Conservation (phyloP, 1,140 invertebrate genomes). For the Bombus fervidus region DNA sequence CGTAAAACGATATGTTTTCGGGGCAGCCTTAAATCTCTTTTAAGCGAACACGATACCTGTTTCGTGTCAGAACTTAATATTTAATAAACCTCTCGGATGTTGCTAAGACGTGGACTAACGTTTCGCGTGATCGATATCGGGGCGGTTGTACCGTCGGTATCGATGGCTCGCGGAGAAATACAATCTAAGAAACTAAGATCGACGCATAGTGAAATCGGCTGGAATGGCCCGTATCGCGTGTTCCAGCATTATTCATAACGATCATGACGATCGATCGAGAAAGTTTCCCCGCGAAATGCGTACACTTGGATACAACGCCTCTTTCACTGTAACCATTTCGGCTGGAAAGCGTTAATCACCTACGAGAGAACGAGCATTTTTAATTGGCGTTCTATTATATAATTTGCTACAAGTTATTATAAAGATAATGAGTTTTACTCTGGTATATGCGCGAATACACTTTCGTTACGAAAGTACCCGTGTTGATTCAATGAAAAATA, state of each 20-base stretch:
- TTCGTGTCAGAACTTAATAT: conserved; percentile 52
- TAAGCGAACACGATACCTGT: conserved; percentile 50
- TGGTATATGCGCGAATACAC: background rate
- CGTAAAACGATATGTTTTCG: conserved; percentile 52
- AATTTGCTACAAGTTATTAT: background rate
- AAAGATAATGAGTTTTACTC: background rate
- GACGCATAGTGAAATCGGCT: conserved; percentile 42
- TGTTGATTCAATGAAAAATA: background rate
- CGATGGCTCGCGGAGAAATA: conserved; percentile 44
- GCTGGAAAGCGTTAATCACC: background rate
- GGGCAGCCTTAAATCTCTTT: conserved; percentile 31
- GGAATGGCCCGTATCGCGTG: conserved; percentile 41
- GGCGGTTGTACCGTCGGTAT: conserved; percentile 34
- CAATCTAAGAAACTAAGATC: conserved; percentile 43
- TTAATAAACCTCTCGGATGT: conserved; percentile 54
- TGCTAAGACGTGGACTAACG: conserved; percentile 39
- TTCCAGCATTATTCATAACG: conserved; percentile 17
- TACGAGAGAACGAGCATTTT: background rate
- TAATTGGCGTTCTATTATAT: background rate
- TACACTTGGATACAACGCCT: background rate
- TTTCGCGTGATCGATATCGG: conserved; percentile 48
- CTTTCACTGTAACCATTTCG: conserved; percentile 2
- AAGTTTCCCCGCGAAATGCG: conserved; percentile 15
- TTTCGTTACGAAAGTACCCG: background rate
- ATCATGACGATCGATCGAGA: conserved; percentile 30